A percentile compares a stretch with the other conserved stretches of the same genome.
These are phyloP conservation scores for rabbit (Oryctolagus cuniculus) DNA, from an alignment of 2,113 vertebrate genomes.

Conservation along the genomic window mOryCun1.1 NC_091439.1:65668001-65668500, in stretches of 20 bases:
- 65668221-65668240: slow-evolving; percentile 85
- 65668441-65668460: slow-evolving; percentile 94
- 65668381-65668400: slow-evolving; percentile 83
- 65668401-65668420: slow-evolving; percentile 61
- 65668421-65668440: slow-evolving; percentile 93
- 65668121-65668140: slow-evolving; percentile 79
- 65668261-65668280: slow-evolving; percentile 93
- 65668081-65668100: slow-evolving; percentile 75
- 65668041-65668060: slow-evolving; percentile 87
- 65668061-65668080: slow-evolving; percentile 61
- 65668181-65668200: slow-evolving; percentile 90
- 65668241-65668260: slow-evolving; percentile 87
- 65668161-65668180: slow-evolving; percentile 90
- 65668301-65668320: slow-evolving; percentile 84
- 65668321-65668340: slow-evolving; percentile 83
- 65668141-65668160: slow-evolving; percentile 88
- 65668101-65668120: slow-evolving; percentile 29
- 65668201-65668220: slow-evolving; percentile 88
- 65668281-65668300: slow-evolving; percentile 91
- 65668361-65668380: slow-evolving; percentile 90
- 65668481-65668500: slow-evolving; percentile 98
- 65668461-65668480: slow-evolving; percentile 98
- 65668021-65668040: slow-evolving; percentile 91
- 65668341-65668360: slow-evolving; percentile 86
- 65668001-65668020: slow-evolving; percentile 95